Conservation (phyloP, 2,113 vertebrate species). For the Pangasianodon gigas region DNA sequence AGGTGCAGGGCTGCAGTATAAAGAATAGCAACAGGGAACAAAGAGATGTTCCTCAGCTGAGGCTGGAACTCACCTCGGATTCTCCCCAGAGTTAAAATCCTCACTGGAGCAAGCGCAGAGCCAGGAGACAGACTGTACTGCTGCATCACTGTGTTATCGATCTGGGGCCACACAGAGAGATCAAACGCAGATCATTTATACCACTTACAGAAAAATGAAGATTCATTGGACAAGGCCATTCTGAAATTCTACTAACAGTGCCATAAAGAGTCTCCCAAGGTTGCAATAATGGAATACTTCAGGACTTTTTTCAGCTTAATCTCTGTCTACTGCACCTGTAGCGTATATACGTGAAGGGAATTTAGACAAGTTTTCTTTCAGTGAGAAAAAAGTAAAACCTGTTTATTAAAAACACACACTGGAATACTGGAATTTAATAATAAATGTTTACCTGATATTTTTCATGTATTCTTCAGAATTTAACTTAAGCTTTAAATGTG, state of each 20-base stretch:
- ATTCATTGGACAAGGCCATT: conserved; percentile 13
- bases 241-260: conserved; percentile 1
- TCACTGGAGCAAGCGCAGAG: conserved; percentile 72
- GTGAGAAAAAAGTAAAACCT: background rate
- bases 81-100: conserved; percentile 80
- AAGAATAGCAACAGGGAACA: conserved; percentile 12
- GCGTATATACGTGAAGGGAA: background rate
- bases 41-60: background rate
- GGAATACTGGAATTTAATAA: background rate
- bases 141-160: conserved; percentile 76
- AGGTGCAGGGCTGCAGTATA: conserved; percentile 4
- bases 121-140: conserved; percentile 80
- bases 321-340: background rate
- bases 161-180: conserved; percentile 62
- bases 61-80: conserved; percentile 72
- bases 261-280: conserved; percentile 5
- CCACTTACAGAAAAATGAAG: conserved; percentile 27
- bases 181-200: conserved; percentile 26
- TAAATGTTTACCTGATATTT: background rate
- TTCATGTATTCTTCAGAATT: background rate
- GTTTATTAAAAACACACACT: background rate
- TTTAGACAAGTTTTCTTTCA: background rate
- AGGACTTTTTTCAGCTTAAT: background rate
- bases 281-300: background rate
- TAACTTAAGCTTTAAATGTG: background rate